Percentiles rank a stretch among this genome's conserved stretches.
Conservation (phyloP, 2,113 vertebrate genomes). For the Microcebus murinus region DNA sequence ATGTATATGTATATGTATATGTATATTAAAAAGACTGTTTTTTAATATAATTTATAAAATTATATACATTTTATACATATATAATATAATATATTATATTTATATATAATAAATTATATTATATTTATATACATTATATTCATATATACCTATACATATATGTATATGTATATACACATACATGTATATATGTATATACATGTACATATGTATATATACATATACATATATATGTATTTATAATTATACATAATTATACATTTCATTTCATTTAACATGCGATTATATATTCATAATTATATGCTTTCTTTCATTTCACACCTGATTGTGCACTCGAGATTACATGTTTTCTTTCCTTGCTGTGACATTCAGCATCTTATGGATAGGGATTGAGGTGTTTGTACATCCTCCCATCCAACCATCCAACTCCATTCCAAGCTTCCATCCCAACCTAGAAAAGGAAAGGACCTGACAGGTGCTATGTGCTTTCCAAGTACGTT, state of each 20-base stretch:
- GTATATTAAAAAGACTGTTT: too few species aligned
- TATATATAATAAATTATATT: too few species aligned
- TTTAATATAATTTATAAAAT: too few species aligned
- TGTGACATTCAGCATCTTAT: not conserved
- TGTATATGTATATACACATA: too few species aligned
- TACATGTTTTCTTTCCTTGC: not conserved
- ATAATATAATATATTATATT: too few species aligned
- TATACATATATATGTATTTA: not conserved
- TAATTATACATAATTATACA: not conserved
- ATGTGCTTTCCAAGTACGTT: not conserved
- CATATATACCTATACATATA: too few species aligned
- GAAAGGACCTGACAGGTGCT: not conserved
- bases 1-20: too few species aligned
- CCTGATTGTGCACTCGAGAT: not conserved
- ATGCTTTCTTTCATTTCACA: not conserved
- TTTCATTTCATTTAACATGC: not conserved
- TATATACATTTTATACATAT: too few species aligned
- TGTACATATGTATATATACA: too few species aligned
- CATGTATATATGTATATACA: too few species aligned
- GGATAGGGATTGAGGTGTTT: not conserved
- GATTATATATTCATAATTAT: not conserved
- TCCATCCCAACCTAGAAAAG: not conserved
- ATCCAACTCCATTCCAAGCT: not conserved
- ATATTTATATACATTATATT: too few species aligned
- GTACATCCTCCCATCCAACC: not conserved